Conservation (phyloP, 1,140 invertebrate species). For the Coelopa frigida region DNA sequence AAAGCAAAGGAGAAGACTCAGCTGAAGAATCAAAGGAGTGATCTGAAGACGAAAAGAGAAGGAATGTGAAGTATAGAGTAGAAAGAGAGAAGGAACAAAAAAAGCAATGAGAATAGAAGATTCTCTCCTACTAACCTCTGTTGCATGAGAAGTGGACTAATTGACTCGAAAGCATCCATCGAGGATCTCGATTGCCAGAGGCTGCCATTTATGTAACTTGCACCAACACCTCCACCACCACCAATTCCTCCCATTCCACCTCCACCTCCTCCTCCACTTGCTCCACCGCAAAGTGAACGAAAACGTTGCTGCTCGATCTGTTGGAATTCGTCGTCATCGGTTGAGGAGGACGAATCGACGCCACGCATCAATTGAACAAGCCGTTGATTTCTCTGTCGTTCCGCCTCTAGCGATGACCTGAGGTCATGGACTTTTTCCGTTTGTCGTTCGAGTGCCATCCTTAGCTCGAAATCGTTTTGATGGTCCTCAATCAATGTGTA, state of each 20-base stretch:
- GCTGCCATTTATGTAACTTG: background rate
- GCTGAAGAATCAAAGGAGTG: too few relatives aligned
- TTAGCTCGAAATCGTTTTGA: constrained; percentile 30
- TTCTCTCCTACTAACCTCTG: too few relatives aligned
- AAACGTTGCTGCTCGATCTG: too few relatives aligned
- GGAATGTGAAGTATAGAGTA: too few relatives aligned
- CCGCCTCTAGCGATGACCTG: constrained; percentile 24
- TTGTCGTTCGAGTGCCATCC: constrained; percentile 26
- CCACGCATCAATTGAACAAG: constrained; percentile 27
- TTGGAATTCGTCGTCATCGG: constrained; percentile 14
- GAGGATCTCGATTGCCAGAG: background rate
- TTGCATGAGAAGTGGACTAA: constrained; percentile 38
- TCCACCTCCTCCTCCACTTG: constrained; percentile 18
- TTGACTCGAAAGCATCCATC: constrained; percentile 18
- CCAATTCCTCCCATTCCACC: background rate
- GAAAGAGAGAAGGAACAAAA: too few relatives aligned
- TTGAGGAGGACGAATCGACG: constrained; percentile 15
- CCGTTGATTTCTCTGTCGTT: constrained; percentile 26
- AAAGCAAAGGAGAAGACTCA: too few relatives aligned
- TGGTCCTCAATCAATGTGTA: constrained; percentile 33
- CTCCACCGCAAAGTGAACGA: too few relatives aligned
- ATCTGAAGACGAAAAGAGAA: too few relatives aligned
- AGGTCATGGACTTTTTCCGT: constrained; percentile 27
- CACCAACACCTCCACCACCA: background rate
- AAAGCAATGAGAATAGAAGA: too few relatives aligned